phyloP scores from a whole-genome alignment of 2,888 invertebrate genomes.

The Siphonodentalium dalli region DNA sequence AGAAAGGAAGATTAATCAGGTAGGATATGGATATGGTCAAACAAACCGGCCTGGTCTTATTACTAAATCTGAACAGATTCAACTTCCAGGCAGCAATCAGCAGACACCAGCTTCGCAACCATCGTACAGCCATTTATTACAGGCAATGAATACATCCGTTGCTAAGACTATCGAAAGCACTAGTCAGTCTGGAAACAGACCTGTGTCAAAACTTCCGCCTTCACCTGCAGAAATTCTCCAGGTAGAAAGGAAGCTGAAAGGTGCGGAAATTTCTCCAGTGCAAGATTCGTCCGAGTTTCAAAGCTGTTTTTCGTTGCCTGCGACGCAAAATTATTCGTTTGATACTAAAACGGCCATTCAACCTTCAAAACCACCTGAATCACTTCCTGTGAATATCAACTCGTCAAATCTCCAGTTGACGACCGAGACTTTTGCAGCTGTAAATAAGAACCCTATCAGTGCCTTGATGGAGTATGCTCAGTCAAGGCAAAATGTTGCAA shows the following conservation, averaged over 20 bases:
- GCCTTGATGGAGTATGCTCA: conserved; percentile 67
- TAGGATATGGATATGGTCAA: too few species aligned
- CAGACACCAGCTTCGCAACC: too few species aligned
- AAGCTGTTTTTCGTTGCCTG: neutral
- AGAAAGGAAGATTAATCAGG: too few species aligned
- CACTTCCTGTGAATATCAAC: neutral
- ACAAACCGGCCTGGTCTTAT: too few species aligned
- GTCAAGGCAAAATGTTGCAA: conserved; percentile 54
- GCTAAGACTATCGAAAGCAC: too few species aligned
- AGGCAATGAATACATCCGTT: too few species aligned
- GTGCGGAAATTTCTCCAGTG: neutral
- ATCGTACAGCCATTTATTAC: too few species aligned
- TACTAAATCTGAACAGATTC: too few species aligned
- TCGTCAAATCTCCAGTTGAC: conserved; percentile 33
- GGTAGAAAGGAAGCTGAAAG: neutral
- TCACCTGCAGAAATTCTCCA: conserved; percentile 5
- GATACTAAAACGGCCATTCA: too few species aligned
- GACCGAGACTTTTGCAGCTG: conserved; percentile 58
- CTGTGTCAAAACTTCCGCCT: neutral
- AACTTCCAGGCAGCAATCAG: too few species aligned
- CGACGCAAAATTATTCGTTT: neutral
- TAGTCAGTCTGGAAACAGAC: conserved; percentile 1
- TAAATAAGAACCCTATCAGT: conserved; percentile 65
- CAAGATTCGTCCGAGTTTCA: neutral
- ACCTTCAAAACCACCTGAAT: neutral